Evolutionary conservation across 2,113 vertebrate genomes (phyloP).

Genomic region (Spizaetus ornatus): DNA sequence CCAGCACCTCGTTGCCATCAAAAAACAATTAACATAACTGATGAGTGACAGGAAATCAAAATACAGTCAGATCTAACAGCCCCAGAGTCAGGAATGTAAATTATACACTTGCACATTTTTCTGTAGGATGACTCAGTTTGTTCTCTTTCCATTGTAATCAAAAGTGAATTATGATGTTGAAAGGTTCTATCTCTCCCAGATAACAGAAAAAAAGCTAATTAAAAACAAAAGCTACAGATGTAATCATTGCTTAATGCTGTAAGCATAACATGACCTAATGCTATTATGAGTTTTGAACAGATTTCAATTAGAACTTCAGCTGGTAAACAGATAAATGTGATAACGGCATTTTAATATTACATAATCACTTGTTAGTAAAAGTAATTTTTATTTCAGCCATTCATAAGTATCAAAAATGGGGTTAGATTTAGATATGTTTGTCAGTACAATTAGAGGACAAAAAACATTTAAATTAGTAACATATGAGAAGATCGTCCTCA

Average conservation of each 20-base stretch:
- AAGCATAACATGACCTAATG: constrained; percentile 67
- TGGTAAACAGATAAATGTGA: constrained; percentile 58
- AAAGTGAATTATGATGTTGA: constrained; percentile 25
- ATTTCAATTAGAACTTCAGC: constrained; percentile 66
- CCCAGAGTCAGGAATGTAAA: neutral
- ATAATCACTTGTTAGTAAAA: constrained; percentile 30
- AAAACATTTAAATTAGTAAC: neutral
- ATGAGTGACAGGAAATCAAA: constrained; percentile 42
- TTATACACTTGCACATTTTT: neutral
- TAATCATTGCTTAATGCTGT: constrained; percentile 65
- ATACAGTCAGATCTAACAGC: neutral
- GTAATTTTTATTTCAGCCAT: constrained; percentile 16
- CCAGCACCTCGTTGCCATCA: neutral
- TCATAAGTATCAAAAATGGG: neutral
- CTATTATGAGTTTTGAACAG: constrained; percentile 52
- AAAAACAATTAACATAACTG: constrained; percentile 9
- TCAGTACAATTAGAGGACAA: neutral
- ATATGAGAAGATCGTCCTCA: neutral
- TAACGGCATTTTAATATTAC: constrained; percentile 6
- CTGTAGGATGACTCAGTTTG: neutral
- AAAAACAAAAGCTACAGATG: constrained; percentile 64
- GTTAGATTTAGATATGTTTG: neutral
- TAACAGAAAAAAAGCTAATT: constrained; percentile 61
- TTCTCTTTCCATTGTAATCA: constrained; percentile 50
- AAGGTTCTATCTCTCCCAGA: constrained; percentile 34